phyloP scores from a whole-genome alignment of 2,113 vertebrate species.

The Sphyrna mokarran region DNA sequence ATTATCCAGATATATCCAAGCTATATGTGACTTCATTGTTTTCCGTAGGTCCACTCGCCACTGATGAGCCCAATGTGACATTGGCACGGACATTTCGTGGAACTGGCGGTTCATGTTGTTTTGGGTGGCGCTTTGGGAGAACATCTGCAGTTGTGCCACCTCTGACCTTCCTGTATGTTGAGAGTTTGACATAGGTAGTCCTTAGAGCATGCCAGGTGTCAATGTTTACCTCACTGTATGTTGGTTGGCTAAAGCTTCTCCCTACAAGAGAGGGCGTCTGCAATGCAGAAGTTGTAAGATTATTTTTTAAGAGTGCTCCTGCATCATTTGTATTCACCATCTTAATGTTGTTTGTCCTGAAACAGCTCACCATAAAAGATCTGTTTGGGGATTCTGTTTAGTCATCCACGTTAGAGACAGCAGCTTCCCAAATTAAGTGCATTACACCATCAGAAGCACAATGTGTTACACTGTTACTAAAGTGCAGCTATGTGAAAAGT shows the following conservation, averaged over 20 bases:
- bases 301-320: neutral
- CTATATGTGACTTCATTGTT: neutral
- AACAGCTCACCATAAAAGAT: neutral
- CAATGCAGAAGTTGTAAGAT: neutral
- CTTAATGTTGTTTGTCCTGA: neutral
- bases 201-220: neutral
- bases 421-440: neutral
- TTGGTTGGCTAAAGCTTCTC: too few species aligned
- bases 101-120: neutral
- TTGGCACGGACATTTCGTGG: neutral
- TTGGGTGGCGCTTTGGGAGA: neutral
- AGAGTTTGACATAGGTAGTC: neutral
- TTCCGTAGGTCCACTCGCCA: neutral
- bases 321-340: neutral
- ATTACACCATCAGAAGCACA: neutral
- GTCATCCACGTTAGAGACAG: neutral
- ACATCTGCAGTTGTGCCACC: neutral
- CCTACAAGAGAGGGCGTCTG: neutral
- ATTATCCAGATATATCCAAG: neutral
- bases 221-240: too few species aligned
- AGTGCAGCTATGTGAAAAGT: neutral
- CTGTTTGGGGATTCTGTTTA: neutral
- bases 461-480: neutral
- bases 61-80: neutral
- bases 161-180: neutral